phyloP scores from a whole-genome alignment of 2,888 invertebrate genomes.

The Crossocerus cetratus region DNA sequence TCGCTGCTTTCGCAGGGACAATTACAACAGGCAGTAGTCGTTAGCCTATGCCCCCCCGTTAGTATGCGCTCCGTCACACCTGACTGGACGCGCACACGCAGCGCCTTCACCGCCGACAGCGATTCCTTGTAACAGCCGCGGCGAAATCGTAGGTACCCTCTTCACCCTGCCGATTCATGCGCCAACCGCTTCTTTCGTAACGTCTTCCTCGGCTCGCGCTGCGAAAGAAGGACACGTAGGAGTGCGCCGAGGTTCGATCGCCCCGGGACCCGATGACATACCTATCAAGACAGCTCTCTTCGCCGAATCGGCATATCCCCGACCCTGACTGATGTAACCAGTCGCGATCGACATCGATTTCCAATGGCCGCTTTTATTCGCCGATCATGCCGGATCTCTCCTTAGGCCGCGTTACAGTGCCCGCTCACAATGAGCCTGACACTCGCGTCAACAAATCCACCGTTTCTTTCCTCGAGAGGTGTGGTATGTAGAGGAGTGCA shows the following conservation, averaged over 20 bases:
- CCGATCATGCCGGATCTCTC: neutral
- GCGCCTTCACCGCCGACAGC: conserved; percentile 48
- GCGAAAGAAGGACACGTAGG: conserved; percentile 47
- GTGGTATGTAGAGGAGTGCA: neutral
- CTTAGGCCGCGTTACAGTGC: no score
- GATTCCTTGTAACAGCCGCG: conserved; percentile 43
- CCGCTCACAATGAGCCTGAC: no score
- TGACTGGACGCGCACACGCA: conserved; percentile 65
- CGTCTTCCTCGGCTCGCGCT: conserved; percentile 42
- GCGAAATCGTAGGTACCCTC: conserved; percentile 47
- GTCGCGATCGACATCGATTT: conserved; percentile 23
- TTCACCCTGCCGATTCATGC: conserved; percentile 38
- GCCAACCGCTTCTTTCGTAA: conserved; percentile 52
- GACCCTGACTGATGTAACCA: conserved; percentile 18
- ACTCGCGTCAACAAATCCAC: no score
- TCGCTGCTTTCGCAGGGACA: conserved; percentile 67
- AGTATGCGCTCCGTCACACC: conserved; percentile 74
- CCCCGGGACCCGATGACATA: conserved; percentile 35
- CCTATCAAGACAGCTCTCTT: conserved; percentile 25
- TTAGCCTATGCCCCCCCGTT: conserved; percentile 73
- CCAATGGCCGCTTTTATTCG: no score
- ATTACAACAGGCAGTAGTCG: conserved; percentile 75
- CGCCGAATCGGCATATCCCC: conserved; percentile 24
- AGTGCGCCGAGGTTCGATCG: conserved; percentile 41
- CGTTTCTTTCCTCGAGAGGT: no score